Percentiles rank a stretch among this genome's conserved stretches.
Evolutionary conservation across 2,797 vertebrate species (phyloP).

Genomic region (Pachyuromys duprasi): DNA sequence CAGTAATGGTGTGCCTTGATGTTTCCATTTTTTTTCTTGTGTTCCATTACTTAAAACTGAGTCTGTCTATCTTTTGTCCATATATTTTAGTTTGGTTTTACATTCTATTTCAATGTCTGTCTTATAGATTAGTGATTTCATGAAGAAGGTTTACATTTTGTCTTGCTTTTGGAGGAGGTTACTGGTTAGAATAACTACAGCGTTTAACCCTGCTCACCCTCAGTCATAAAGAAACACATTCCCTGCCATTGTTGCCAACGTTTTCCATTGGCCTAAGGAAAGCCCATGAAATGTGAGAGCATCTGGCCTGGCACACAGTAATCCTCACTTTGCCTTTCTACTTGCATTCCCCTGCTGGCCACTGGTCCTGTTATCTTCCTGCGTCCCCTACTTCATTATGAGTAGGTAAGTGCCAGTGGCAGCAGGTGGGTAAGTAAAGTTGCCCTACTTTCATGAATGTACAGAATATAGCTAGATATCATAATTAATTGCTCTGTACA

Average conservation of each 20-base stretch:
- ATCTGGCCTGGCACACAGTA: conserved; percentile 45
- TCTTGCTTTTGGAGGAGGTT: conserved; percentile 43
- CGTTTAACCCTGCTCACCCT: neutral
- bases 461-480: conserved; percentile 70
- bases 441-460: conserved; percentile 67
- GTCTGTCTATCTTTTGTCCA: conserved; percentile 1
- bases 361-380: conserved; percentile 79
- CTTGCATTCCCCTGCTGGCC: conserved; percentile 79
- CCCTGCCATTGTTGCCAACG: conserved; percentile 12
- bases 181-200: conserved; percentile 22
- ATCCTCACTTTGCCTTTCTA: conserved; percentile 73
- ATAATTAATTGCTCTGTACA: conserved; percentile 68
- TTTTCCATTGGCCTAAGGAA: conserved; percentile 27
- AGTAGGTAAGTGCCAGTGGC: conserved; percentile 81
- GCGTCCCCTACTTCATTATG: conserved; percentile 75
- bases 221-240: conserved; percentile 22
- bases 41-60: conserved; percentile 57
- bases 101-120: conserved; percentile 29
- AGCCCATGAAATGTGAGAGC: conserved; percentile 54
- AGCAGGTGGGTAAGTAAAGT: conserved; percentile 75
- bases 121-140: conserved; percentile 41
- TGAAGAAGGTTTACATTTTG: conserved; percentile 51
- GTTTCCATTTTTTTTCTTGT: conserved; percentile 18
- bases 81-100: conserved; percentile 57
- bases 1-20: neutral